A percentile compares a stretch with the other conserved stretches of the same genome.
Conservation (phyloP, 2,888 invertebrate genomes). For the Allacma fusca region DNA sequence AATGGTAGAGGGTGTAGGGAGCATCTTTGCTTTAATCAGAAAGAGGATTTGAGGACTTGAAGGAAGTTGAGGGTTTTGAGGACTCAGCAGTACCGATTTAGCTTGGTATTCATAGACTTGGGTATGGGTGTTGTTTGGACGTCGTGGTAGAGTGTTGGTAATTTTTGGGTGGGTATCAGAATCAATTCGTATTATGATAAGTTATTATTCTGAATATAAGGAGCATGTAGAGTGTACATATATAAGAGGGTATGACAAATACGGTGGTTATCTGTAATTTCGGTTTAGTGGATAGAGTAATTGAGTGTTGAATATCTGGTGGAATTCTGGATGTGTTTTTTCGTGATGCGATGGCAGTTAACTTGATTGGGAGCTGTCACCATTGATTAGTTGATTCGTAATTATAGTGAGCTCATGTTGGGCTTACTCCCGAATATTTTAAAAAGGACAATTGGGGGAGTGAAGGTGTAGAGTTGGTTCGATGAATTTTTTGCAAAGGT, state of each 20-base stretch:
- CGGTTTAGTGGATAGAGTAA: neutral
- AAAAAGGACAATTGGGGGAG: constrained; percentile 5
- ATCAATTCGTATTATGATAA: neutral
- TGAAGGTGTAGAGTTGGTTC: neutral
- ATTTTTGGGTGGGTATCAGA: neutral
- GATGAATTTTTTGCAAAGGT: neutral
- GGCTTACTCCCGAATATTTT: constrained; percentile 2
- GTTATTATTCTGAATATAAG: neutral
- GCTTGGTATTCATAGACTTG: neutral
- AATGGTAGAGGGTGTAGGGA: too few relatives aligned
- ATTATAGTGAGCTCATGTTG: neutral
- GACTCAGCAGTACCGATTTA: too few relatives aligned
- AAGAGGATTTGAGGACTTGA: too few relatives aligned
- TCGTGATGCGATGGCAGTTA: neutral
- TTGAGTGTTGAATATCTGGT: constrained; percentile 4
- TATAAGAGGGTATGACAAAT: neutral
- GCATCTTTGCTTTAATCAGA: too few relatives aligned
- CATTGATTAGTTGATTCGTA: neutral
- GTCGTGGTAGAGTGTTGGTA: neutral
- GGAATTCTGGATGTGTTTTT: constrained; percentile 16
- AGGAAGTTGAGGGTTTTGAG: neutral
- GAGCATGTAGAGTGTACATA: neutral
- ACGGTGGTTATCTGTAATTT: neutral
- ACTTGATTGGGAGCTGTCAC: neutral
- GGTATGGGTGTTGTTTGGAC: neutral